phyloP scores from a whole-genome alignment of 2,113 vertebrate species.

The Dicerorhinus sumatrensis region DNA sequence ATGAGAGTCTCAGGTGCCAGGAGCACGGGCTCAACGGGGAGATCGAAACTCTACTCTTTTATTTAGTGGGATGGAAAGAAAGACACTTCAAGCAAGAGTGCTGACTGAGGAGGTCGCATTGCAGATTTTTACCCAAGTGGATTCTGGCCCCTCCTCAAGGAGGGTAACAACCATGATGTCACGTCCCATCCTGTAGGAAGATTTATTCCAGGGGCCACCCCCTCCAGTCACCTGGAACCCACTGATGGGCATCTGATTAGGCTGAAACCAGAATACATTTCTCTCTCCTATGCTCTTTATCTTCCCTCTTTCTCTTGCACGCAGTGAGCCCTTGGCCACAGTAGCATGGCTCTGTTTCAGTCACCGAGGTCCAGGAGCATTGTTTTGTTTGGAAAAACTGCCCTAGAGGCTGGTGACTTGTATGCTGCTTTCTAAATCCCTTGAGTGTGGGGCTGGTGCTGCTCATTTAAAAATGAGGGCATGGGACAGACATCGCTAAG shows the following conservation, averaged over 20 bases:
- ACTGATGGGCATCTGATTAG: accelerated
- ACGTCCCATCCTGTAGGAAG: background rate
- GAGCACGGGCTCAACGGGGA: accelerated
- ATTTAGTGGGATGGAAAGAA: accelerated
- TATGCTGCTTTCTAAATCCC: accelerated
- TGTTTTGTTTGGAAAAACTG: accelerated
- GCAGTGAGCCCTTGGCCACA: accelerated
- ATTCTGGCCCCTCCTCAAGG: accelerated
- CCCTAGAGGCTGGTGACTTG: background rate
- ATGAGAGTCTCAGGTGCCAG: accelerated
- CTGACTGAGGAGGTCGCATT: accelerated
- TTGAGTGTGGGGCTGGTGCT: accelerated
- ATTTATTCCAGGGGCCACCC: background rate
- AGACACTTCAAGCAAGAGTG: accelerated
- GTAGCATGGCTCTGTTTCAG: accelerated
- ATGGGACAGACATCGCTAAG: background rate
- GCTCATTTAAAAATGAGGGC: no score
- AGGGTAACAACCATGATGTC: accelerated
- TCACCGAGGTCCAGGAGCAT: accelerated
- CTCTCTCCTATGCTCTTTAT: accelerated
- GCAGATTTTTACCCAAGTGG: background rate
- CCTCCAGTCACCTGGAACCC: accelerated
- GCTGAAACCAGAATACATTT: accelerated
- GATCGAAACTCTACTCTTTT: accelerated
- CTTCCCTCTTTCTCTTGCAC: accelerated